phyloP scores from a whole-genome alignment of 2,888 invertebrate species.

The Orgyia antiqua region DNA sequence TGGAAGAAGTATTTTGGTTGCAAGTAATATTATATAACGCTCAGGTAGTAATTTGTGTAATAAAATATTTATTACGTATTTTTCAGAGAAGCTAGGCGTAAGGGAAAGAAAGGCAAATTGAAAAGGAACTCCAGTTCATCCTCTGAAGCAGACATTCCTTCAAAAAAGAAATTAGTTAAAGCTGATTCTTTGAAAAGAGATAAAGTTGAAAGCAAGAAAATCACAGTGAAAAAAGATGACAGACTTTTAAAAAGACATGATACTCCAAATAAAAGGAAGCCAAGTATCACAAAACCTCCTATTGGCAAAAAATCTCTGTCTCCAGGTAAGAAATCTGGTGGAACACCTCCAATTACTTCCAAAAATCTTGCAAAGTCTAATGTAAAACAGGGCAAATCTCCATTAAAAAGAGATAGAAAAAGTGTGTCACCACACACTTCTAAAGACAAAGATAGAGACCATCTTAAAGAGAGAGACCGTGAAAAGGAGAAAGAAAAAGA shows the following conservation, averaged over 20 bases:
- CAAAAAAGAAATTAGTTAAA: slow-evolving; percentile 75
- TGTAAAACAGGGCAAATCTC: slow-evolving; percentile 66
- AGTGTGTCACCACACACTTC: slow-evolving; percentile 58
- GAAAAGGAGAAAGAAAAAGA: slow-evolving; percentile 68
- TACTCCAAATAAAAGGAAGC: slow-evolving; percentile 47
- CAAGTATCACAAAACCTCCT: slow-evolving; percentile 43
- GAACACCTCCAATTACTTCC: slow-evolving; percentile 69
- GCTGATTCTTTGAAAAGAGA: slow-evolving; percentile 56
- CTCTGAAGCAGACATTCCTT: slow-evolving; percentile 79
- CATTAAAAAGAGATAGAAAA: slow-evolving; percentile 60
- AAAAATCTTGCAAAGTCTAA: slow-evolving; percentile 57
- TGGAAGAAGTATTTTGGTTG: no score
- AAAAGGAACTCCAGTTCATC: slow-evolving; percentile 81
- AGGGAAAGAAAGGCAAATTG: slow-evolving; percentile 70
- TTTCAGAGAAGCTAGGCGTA: slow-evolving; percentile 66
- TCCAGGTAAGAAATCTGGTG: slow-evolving; percentile 70
- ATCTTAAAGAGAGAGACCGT: slow-evolving; percentile 55
- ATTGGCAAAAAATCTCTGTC: slow-evolving; percentile 71
- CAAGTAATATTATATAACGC: no score
- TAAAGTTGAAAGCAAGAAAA: slow-evolving; percentile 67
- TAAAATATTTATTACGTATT: no score
- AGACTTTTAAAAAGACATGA: slow-evolving; percentile 60
- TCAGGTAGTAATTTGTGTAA: no score
- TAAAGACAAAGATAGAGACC: slow-evolving; percentile 72
- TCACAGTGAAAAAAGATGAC: slow-evolving; percentile 60